Evolutionary conservation across 1,140 invertebrate species (phyloP).

Genomic region (Drosophila subobscura): DNA sequence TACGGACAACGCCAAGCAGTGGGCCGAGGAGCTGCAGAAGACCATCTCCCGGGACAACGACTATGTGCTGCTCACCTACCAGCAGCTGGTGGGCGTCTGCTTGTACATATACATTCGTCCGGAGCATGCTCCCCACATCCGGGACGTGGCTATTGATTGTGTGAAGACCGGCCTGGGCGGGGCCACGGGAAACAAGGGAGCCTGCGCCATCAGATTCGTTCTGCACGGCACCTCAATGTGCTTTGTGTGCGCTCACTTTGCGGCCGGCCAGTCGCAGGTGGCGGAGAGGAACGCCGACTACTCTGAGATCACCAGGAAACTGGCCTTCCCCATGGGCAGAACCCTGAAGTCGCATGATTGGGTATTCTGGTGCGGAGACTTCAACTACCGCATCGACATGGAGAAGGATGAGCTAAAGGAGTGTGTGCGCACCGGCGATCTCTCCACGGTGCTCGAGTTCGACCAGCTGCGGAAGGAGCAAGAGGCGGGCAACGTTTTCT

Average conservation of each 20-base stretch:
- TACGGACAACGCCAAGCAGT: conserved; percentile 97
- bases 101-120: conserved; percentile 97
- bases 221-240: conserved; percentile 96
- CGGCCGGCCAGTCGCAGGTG: conserved; percentile 97
- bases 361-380: conserved; percentile 99
- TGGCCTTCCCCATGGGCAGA: conserved; percentile 96
- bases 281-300: conserved; percentile 98
- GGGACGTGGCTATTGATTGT: conserved; percentile 96
- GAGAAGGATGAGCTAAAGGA: conserved; percentile 97
- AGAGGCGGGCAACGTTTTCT: conserved; percentile 94
- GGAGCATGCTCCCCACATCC: conserved; percentile 92
- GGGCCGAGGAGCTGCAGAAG: conserved; percentile 97
- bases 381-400: conserved; percentile 99
- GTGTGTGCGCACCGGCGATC: conserved; percentile 91
- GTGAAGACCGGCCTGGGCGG: conserved; percentile 99
- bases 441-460: conserved; percentile 90
- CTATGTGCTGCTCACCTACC: conserved; percentile 96
- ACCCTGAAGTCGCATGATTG: conserved; percentile 98
- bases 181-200: conserved; percentile 98
- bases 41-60: conserved; percentile 92
- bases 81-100: conserved; percentile 99
- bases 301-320: conserved; percentile 96
- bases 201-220: conserved; percentile 96
- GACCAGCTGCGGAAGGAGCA: conserved; percentile 96
- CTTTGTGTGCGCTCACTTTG: conserved; percentile 99